These are phyloP conservation scores for Ophion costatus DNA, from an alignment of 2,888 invertebrate species.

Conservation along the genomic window DNA sequence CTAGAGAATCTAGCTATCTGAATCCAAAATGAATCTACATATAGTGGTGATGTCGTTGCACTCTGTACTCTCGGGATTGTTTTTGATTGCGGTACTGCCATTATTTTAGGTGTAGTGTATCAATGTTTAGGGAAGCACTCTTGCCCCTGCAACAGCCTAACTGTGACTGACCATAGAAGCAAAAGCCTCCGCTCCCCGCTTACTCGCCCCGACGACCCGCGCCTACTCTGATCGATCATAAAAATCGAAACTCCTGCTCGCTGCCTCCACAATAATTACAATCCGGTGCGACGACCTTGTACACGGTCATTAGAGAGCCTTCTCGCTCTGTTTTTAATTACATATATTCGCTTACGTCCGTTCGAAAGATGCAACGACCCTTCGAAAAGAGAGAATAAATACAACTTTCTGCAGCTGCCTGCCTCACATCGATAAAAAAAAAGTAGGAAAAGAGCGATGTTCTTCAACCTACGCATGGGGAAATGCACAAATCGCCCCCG, in stretches of 20 bases:
- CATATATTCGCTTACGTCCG: not conserved
- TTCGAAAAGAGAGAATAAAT: not conserved
- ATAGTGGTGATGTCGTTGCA: not conserved
- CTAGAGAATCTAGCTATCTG: not conserved
- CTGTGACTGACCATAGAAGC: slow-evolving; percentile 3
- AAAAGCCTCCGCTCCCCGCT: not conserved
- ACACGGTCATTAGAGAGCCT: slow-evolving; percentile 2
- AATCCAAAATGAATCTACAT: not conserved
- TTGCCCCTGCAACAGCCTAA: not conserved
- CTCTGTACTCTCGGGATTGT: not conserved
- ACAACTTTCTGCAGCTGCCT: not conserved
- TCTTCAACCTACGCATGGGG: not conserved
- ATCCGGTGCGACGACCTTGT: not conserved
- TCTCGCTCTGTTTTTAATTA: slow-evolving; percentile 10
- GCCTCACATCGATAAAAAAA: not conserved
- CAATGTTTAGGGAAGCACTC: not conserved
- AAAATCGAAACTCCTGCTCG: not conserved
- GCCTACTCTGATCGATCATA: not conserved
- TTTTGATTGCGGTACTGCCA: not conserved
- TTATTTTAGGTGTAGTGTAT: not conserved
- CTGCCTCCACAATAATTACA: not conserved
- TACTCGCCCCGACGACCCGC: not conserved
- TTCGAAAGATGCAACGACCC: not conserved
- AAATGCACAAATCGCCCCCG: not conserved
- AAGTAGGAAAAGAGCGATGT: not conserved